Evolutionary conservation across 2,888 invertebrate genomes (phyloP).

Genomic region (Lycophotia porphyrea): DNA sequence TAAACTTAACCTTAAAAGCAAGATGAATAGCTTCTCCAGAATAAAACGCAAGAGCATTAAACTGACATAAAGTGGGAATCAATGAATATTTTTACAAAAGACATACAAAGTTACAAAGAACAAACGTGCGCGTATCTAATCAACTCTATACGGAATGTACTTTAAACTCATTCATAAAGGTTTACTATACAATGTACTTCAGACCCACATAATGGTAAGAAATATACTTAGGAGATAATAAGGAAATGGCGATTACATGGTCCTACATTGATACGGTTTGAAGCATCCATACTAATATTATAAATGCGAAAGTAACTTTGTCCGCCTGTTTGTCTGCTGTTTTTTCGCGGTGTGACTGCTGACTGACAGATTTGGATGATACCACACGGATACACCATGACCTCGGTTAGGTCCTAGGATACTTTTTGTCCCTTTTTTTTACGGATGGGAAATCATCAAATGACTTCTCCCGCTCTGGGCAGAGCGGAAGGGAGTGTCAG

Average conservation of each 20-base stretch:
- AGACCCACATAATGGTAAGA: slow-evolving; percentile 47
- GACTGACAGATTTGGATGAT: neutral
- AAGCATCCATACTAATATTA: no score
- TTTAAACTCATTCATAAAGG: slow-evolving; percentile 64
- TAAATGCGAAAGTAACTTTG: neutral
- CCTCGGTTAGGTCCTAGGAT: neutral
- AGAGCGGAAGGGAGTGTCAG: no score
- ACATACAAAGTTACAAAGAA: slow-evolving; percentile 34
- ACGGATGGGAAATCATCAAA: no score
- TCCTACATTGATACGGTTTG: neutral
- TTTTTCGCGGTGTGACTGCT: neutral
- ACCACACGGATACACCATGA: neutral
- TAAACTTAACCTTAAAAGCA: slow-evolving; percentile 17
- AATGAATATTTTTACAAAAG: slow-evolving; percentile 33
- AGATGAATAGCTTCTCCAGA: slow-evolving; percentile 23
- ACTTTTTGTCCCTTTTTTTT: neutral
- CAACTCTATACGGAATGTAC: slow-evolving; percentile 61
- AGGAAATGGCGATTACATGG: slow-evolving; percentile 79
- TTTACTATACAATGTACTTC: slow-evolving; percentile 38
- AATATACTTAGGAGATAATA: slow-evolving; percentile 73
- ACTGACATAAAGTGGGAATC: slow-evolving; percentile 33
- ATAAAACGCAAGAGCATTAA: slow-evolving; percentile 40
- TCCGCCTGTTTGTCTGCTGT: neutral
- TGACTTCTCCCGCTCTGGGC: no score
- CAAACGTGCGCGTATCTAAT: slow-evolving; percentile 75